These are phyloP conservation scores for Papilio elwesi DNA, from an alignment of 2,888 invertebrate genomes.

Conservation along the genomic window DNA sequence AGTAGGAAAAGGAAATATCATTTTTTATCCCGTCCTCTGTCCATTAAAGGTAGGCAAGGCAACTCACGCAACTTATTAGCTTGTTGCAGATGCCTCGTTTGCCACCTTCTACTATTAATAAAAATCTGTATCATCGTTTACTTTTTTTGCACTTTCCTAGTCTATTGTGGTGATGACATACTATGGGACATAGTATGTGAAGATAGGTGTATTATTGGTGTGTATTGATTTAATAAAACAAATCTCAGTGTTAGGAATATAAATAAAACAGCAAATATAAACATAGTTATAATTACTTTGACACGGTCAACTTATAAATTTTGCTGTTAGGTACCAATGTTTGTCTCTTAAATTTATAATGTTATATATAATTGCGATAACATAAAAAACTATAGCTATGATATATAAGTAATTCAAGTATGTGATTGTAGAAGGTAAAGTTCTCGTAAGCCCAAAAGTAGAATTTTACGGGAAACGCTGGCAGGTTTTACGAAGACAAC, in stretches of 20 bases:
- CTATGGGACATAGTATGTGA: too few species aligned
- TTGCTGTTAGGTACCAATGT: slow-evolving; percentile 64
- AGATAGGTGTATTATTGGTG: too few species aligned
- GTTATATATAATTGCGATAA: slow-evolving; percentile 37
- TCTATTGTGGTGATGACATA: too few species aligned
- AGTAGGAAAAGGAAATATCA: too few species aligned
- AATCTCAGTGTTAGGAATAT: background rate
- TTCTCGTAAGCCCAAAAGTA: slow-evolving; percentile 55
- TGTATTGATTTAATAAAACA: too few species aligned
- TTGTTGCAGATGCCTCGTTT: too few species aligned
- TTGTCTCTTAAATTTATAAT: slow-evolving; percentile 48
- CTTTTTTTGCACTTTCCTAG: too few species aligned
- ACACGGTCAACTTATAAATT: slow-evolving; percentile 78
- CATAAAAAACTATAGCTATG: slow-evolving; percentile 19
- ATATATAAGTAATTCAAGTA: slow-evolving; percentile 15
- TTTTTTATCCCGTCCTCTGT: too few species aligned
- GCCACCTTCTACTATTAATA: too few species aligned
- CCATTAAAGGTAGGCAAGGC: too few species aligned
- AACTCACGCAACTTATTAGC: too few species aligned
- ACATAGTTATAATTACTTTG: slow-evolving; percentile 80
- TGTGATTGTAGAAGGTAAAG: slow-evolving; percentile 40
- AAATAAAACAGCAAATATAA: slow-evolving; percentile 73
- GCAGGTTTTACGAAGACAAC: background rate
- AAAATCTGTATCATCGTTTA: too few species aligned
- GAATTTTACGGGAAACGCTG: slow-evolving; percentile 33